A percentile compares a stretch with the other conserved stretches of the same genome.
Evolutionary conservation across 2,113 vertebrate species (phyloP).

Genomic region (Noturus placidus): DNA sequence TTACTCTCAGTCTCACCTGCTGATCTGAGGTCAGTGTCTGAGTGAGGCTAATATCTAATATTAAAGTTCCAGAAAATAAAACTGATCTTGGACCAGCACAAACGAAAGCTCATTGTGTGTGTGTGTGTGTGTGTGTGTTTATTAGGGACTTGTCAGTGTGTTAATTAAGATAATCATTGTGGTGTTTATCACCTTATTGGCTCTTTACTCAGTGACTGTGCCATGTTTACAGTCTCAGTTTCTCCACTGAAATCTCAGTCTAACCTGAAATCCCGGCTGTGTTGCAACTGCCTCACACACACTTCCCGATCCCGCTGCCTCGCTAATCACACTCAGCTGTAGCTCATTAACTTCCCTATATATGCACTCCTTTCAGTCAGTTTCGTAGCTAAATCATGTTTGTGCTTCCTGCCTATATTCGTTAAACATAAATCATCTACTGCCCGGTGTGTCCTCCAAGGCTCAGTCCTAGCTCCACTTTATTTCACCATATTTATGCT

Average conservation of each 20-base stretch:
- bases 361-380: background rate
- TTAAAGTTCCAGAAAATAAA: background rate
- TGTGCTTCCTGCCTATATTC: background rate
- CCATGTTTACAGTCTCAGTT: background rate
- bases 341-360: background rate
- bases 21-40: conserved; percentile 6
- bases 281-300: background rate
- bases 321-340: background rate
- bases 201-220: background rate
- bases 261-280: background rate
- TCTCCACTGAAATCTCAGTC: background rate
- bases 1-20: background rate
- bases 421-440: background rate
- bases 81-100: conserved; percentile 7
- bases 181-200: background rate
- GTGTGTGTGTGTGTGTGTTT: background rate
- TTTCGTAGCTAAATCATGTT: background rate
- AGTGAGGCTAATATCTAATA: background rate
- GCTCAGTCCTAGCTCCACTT: background rate
- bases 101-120: background rate
- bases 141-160: background rate
- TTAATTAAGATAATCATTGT: conserved; percentile 10
- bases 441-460: background rate
- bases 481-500: background rate
- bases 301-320: background rate